Evolutionary conservation across 2,888 invertebrate species (phyloP).

Genomic region (Oligia strigilis): DNA sequence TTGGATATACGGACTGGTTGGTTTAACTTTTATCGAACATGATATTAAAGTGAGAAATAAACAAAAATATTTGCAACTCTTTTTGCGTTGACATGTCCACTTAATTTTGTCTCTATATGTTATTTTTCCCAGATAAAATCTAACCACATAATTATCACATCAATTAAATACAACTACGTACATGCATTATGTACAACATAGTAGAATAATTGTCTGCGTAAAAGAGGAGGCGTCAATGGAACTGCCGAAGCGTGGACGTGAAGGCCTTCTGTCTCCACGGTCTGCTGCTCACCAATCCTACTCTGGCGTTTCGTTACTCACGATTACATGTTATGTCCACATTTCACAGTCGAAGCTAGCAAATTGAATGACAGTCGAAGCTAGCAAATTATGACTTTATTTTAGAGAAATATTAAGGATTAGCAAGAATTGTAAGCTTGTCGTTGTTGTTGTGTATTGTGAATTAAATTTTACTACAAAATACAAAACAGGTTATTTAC

Average conservation of each 20-base stretch:
- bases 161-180: not conserved
- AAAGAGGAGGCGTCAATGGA: slow-evolving; percentile 77
- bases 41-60: not conserved
- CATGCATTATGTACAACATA: not conserved
- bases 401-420: not conserved
- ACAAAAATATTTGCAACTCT: not conserved
- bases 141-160: not conserved
- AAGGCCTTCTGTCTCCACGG: slow-evolving; percentile 76
- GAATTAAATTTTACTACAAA: too few relatives aligned
- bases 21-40: slow-evolving; percentile 29
- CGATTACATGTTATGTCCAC: slow-evolving; percentile 37
- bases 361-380: slow-evolving; percentile 20
- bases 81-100: slow-evolving; percentile 2
- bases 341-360: slow-evolving; percentile 35
- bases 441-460: not conserved
- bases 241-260: slow-evolving; percentile 73
- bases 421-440: not conserved
- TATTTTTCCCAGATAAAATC: not conserved
- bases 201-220: slow-evolving; percentile 63
- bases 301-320: slow-evolving; percentile 46
- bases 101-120: not conserved
- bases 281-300: slow-evolving; percentile 79
- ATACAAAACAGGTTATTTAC: not conserved
- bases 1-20: slow-evolving; percentile 9
- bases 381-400: slow-evolving; percentile 9